These are phyloP conservation scores for Melinaea menophilus DNA, from an alignment of 2,888 invertebrate species.

Conservation along the genomic window DNA sequence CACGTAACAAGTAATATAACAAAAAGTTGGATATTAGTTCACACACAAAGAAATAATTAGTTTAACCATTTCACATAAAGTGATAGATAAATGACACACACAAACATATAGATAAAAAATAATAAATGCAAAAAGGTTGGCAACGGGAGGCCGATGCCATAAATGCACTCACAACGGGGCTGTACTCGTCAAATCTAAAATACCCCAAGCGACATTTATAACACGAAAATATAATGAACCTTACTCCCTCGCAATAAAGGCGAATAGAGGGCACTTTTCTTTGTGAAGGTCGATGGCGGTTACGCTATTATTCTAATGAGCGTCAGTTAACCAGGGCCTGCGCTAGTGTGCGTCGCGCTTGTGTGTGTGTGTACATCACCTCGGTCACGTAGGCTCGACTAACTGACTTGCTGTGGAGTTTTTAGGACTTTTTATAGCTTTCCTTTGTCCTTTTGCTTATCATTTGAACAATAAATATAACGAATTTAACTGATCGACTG, in stretches of 20 bases:
- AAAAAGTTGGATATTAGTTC: too few relatives aligned
- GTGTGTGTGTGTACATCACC: conserved; percentile 64
- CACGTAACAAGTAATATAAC: too few relatives aligned
- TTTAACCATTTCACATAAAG: neutral
- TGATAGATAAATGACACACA: conserved; percentile 2
- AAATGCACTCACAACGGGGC: conserved; percentile 76
- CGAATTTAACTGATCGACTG: neutral
- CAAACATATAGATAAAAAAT: conserved; percentile 42
- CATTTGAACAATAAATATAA: neutral
- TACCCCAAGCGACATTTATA: too few relatives aligned
- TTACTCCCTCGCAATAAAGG: conserved; percentile 40
- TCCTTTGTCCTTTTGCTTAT: conserved; percentile 40
- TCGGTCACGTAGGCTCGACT: conserved; percentile 74
- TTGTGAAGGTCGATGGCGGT: conserved; percentile 71
- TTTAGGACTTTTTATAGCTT: conserved; percentile 49
- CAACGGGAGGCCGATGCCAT: conserved; percentile 64
- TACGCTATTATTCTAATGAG: conserved; percentile 40
- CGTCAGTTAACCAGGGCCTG: conserved; percentile 57
- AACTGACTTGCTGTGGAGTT: conserved; percentile 47
- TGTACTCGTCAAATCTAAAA: conserved; percentile 36
- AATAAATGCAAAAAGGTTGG: conserved; percentile 65
- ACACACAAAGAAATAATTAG: too few relatives aligned
- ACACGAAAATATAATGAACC: conserved; percentile 28
- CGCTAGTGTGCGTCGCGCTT: conserved; percentile 50
- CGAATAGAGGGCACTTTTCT: conserved; percentile 60